Conservation (phyloP, 2,888 invertebrate genomes). For the Eremobia ochroleuca region DNA sequence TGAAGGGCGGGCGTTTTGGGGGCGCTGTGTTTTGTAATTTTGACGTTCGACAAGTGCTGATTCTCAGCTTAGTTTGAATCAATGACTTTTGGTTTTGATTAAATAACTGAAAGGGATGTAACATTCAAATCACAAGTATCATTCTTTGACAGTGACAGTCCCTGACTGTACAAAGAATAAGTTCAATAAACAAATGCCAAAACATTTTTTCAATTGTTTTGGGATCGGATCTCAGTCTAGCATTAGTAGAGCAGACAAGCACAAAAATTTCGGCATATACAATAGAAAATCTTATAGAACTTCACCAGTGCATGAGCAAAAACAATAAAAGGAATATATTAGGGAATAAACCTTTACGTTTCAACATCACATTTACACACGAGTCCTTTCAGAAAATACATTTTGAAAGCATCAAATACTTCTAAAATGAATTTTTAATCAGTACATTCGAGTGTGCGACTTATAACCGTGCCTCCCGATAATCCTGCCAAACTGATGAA, state of each 20-base stretch:
- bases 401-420: not conserved
- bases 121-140: not conserved
- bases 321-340: not conserved
- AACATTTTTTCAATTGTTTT: not conserved
- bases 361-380: not conserved
- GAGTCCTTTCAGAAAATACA: not conserved
- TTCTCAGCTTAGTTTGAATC: no score
- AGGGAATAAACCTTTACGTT: not conserved
- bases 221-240: not conserved
- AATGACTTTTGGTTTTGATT: no score
- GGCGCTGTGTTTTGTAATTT: no score
- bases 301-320: not conserved
- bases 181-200: not conserved
- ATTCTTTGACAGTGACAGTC: not conserved
- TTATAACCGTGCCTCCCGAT: constrained; percentile 13
- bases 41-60: no score
- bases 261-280: not conserved
- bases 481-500: constrained; percentile 43
- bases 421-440: constrained; percentile 28
- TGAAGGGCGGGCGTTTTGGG: no score
- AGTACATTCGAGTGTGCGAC: constrained; percentile 6
- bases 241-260: not conserved
- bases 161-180: not conserved
- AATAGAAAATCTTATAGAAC: not conserved
- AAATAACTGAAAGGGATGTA: no score